phyloP scores from a whole-genome alignment of 53 echinoderm and acorn worm species.

The Antedon mediterranea region DNA sequence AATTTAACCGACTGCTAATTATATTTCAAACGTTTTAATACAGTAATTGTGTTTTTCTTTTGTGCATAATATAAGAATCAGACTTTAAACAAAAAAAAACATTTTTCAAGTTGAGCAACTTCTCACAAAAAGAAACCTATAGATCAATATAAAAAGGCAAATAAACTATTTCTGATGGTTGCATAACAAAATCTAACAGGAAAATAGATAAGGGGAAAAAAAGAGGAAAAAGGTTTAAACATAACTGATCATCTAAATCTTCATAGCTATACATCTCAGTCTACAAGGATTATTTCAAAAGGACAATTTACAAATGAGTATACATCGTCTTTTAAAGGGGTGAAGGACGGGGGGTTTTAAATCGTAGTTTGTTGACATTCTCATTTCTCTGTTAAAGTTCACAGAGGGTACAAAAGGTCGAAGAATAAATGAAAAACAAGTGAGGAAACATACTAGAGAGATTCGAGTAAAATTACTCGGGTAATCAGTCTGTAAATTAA shows the following conservation, averaged over 20 bases:
- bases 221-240: neutral
- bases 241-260: neutral
- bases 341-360: neutral
- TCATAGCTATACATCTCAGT: neutral
- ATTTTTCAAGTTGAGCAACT: no score
- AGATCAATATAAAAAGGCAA: neutral
- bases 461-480: neutral
- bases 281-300: neutral
- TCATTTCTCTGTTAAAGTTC: neutral
- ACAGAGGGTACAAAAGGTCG: neutral
- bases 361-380: neutral
- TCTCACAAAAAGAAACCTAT: no score
- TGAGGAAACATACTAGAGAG: neutral
- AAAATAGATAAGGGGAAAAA: neutral
- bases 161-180: neutral
- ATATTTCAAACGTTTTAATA: no score
- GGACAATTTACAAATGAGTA: neutral
- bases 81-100: no score
- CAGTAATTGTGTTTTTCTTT: no score
- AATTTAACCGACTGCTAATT: no score
- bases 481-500: neutral
- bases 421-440: neutral
- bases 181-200: neutral
- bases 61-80: no score
- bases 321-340: neutral